phyloP scores from a whole-genome alignment of 1,140 invertebrate species.

The Thaumatotibia leucotreta region DNA sequence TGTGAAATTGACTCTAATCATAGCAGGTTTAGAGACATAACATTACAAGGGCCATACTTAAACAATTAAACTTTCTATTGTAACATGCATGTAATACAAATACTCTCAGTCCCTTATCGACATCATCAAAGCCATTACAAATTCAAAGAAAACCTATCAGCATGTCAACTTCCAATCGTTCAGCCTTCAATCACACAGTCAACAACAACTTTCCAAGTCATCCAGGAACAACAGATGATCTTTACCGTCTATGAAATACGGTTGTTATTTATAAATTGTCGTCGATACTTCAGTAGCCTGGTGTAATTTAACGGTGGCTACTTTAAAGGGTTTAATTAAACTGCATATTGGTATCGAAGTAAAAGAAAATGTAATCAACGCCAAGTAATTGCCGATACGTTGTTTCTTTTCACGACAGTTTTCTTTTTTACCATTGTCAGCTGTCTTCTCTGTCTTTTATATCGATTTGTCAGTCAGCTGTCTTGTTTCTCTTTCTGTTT shows the following conservation, averaged over 20 bases:
- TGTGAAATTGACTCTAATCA: not conserved
- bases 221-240: not conserved
- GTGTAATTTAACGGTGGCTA: not conserved
- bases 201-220: not conserved
- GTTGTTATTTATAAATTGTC: not conserved
- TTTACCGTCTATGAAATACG: not conserved
- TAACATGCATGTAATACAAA: not conserved
- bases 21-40: not conserved
- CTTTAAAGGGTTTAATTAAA: conserved; percentile 13
- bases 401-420: not conserved
- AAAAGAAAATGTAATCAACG: not conserved
- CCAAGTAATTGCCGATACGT: not conserved
- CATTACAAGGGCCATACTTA: not conserved
- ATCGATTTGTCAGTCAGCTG: not conserved
- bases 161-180: not conserved
- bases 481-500: not conserved
- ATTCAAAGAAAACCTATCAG: conserved; percentile 12
- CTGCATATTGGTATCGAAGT: not conserved
- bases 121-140: conserved; percentile 2
- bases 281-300: not conserved
- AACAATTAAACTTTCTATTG: not conserved
- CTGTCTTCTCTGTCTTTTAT: not conserved
- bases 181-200: not conserved
- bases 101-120: not conserved
- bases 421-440: not conserved